Evolutionary conservation across 2,888 invertebrate genomes (phyloP), one percentile per base, ranked within the genome.

Genomic region (Alloplasta piceator): DNA sequence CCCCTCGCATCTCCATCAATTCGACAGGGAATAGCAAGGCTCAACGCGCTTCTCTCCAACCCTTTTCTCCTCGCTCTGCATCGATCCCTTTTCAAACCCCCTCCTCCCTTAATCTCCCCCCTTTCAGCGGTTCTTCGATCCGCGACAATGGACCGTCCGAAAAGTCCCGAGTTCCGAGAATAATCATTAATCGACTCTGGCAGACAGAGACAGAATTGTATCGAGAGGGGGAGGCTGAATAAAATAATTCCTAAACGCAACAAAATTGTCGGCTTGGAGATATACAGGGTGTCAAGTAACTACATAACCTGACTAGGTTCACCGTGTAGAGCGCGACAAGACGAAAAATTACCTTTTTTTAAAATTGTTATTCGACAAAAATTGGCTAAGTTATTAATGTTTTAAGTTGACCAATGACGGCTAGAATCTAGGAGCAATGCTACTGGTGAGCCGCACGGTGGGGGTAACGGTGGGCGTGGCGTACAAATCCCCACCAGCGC

Each of bases 211-310:
- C 46, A 56, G 46, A 60, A 52, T 26, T 26, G 26, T 26, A 26
- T 26, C 55, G 48, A 52, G 55, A 61, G 43, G 48, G 16, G 6
- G 61, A 12, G 39, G 60, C 14, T 4, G 58, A 77, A 86, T 84
- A 80, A 85, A 85, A 83, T 84, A 83, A 85, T 86, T 84, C 83
- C 83, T 82, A 86, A 86, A 84, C 79, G 83, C 83, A 83, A 83
- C 82, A 83, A 85, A 82, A 84, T 84, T 68, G 84, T 67, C 76
- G 63, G 70, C 60, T 60, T 63, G n/a, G n/a, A n/a, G n/a, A n/a
- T n/a, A n/a, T n/a, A n/a, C n/a, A n/a, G n/a, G n/a, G n/a, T n/a
- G n/a, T n/a, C n/a, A n/a, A n/a, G n/a, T n/a, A n/a, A n/a, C n/a
- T n/a, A n/a, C n/a, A n/a, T n/a, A n/a, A n/a, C n/a, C n/a, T n/a